A percentile compares a stretch with the other conserved stretches of the same genome.
These are phyloP conservation scores for Rousettus leschenaultii DNA, from an alignment of 2,113 vertebrate species.

Conservation along the genomic window DNA sequence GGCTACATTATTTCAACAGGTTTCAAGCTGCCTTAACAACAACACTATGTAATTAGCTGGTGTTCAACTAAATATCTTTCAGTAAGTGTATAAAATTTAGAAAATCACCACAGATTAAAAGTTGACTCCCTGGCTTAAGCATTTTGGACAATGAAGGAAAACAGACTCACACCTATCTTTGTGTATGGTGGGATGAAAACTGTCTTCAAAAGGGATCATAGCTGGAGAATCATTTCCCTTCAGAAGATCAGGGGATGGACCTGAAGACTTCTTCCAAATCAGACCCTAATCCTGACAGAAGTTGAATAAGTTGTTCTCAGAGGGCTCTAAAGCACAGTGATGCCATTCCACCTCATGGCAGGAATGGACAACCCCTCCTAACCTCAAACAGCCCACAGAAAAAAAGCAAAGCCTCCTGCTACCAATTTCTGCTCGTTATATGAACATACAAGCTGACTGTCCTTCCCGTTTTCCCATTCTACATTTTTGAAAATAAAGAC, in stretches of 20 bases:
- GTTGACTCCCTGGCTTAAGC: not conserved
- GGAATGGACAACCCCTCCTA: rapidly evolving
- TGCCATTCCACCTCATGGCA: not conserved
- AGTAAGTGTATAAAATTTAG: not conserved
- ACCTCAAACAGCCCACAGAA: not conserved
- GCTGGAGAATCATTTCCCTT: not conserved
- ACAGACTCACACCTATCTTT: not conserved
- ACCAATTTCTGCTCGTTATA: not conserved
- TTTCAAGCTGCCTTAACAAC: not conserved
- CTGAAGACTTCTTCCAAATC: not conserved
- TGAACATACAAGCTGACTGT: not conserved
- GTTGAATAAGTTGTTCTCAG: not conserved
- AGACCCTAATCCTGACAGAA: not conserved
- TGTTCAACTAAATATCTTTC: not conserved
- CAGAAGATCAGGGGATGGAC: not conserved
- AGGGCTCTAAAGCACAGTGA: not conserved
- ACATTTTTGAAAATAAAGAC: conserved; percentile 43
- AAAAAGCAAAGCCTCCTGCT: not conserved
- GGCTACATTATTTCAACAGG: not conserved
- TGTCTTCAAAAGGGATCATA: not conserved
- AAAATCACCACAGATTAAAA: not conserved
- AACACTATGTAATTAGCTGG: not conserved
- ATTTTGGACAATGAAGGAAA: not conserved
- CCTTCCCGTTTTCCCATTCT: not conserved
- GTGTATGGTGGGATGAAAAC: not conserved